Conservation (phyloP, 2,888 invertebrate genomes). For the Apomyelois bistriatella region DNA sequence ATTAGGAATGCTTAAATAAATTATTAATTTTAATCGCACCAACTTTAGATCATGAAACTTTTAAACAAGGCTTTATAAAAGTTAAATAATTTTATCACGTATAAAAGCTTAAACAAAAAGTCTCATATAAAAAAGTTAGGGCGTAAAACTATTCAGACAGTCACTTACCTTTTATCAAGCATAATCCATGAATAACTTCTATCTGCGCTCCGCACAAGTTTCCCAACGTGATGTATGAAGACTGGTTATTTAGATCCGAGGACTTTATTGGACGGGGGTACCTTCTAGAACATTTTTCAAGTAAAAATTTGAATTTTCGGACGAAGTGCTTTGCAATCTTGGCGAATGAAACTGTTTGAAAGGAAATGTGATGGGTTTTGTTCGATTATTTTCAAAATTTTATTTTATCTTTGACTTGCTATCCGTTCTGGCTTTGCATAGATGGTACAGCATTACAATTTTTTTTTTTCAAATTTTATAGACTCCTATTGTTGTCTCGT, state of each 20-base stretch:
- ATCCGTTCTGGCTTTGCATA: too few relatives aligned
- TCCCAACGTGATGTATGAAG: conserved; percentile 10
- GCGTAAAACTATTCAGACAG: conserved; percentile 9
- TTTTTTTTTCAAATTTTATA: too few relatives aligned
- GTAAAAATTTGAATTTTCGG: conserved; percentile 4
- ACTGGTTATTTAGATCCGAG: conserved; percentile 12
- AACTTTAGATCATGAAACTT: too few relatives aligned
- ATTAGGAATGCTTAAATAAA: too few relatives aligned
- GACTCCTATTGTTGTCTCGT: too few relatives aligned
- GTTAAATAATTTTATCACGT: too few relatives aligned
- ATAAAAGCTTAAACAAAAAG: not conserved
- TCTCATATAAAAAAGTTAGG: not conserved
- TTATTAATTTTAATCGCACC: too few relatives aligned
- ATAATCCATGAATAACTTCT: conserved; percentile 11
- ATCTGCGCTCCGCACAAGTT: conserved; percentile 12
- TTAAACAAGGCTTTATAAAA: too few relatives aligned
- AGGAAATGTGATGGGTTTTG: not conserved
- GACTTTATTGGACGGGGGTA: conserved; percentile 10
- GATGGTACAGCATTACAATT: too few relatives aligned
- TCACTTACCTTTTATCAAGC: conserved; percentile 4
- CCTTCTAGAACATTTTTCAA: conserved; percentile 7
- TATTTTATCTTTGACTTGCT: not conserved
- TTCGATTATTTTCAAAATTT: not conserved
- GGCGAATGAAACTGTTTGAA: not conserved
- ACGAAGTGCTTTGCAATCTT: not conserved